Evolutionary conservation across 53 echinoderm and acorn worm species (phyloP), one percentile per base, ranked within the genome.

Genomic region (Holothuria leucospilota): DNA sequence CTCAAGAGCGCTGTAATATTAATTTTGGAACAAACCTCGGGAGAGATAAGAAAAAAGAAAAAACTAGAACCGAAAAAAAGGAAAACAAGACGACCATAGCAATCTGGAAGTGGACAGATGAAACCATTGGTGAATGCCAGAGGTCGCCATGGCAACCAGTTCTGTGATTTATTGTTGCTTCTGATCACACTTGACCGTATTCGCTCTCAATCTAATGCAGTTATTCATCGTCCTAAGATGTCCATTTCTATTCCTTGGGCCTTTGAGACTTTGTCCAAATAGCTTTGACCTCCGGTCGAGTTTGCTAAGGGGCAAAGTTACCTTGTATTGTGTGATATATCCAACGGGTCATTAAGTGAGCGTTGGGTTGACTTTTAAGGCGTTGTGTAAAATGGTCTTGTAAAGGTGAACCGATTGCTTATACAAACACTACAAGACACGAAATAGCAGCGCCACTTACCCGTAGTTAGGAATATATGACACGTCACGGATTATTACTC

Each of bases 81-180:
- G 16, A 56, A 56, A 56, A 56, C 56, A 56, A 18, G 15, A 56
- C 56, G 56, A 18, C 18, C 56, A 18, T 9, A 56, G 56, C 56
- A 56, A 56, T 56, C 15, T 18, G 56, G 0, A 1, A 56, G 56
- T 56, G 56, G 56, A 56, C 56, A 56, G 16, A 56, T 15, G 56
- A 56, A 56, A 56, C 18, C 56, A 15, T 56, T 56, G 15, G 56
- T 56, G 56, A 56, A 15, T 56, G 18, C 15, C 15, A 56, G 42
- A 3, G 20, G 72, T 72, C 34, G 39, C 72, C 13, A 72, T 46
- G 40, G 72, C n/a, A 39, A 72, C 72, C 11, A 72, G 42, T 20
- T 38, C 40, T 39, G 39, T 72, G 72, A 72, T 72, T 39, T 72
- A 72, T 72, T 46, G 72, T 72, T 72, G 5, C 49, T 72, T n/a